These are phyloP conservation scores for Leuctra nigra DNA, from an alignment of 2,888 invertebrate species.

Conservation along the genomic window DNA sequence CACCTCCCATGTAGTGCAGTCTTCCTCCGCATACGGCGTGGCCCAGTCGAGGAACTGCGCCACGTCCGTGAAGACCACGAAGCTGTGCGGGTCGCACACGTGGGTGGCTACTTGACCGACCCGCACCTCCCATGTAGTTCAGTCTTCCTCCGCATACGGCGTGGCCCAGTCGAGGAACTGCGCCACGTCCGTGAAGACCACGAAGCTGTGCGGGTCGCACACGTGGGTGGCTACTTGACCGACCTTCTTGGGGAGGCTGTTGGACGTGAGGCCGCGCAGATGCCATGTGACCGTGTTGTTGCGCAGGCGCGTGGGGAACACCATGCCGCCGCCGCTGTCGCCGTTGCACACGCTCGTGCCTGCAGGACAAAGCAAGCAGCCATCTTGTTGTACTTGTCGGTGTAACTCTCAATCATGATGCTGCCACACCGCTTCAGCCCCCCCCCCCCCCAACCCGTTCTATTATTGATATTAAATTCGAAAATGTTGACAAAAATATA, in stretches of 20 bases:
- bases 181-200: conserved; percentile 54
- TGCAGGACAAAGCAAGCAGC: too few species aligned
- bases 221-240: conserved; percentile 49
- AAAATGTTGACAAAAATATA: too few species aligned
- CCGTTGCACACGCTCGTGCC: conserved; percentile 52
- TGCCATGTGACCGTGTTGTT: conserved; percentile 22
- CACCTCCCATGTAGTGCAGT: too few species aligned
- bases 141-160: neutral
- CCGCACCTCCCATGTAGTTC: too few species aligned
- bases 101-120: conserved; percentile 50
- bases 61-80: conserved; percentile 54
- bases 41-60: conserved; percentile 53
- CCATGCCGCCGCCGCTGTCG: conserved; percentile 42
- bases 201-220: conserved; percentile 53
- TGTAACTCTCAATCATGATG: too few species aligned
- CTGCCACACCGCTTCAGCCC: too few species aligned
- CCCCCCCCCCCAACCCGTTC: too few species aligned
- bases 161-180: conserved; percentile 50
- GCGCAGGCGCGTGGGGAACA: conserved; percentile 33
- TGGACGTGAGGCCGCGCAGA: conserved; percentile 43
- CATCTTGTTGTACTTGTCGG: too few species aligned
- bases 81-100: conserved; percentile 53
- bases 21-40: too few species aligned
- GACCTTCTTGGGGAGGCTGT: conserved; percentile 51
- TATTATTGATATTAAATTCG: too few species aligned